Evolutionary conservation across 35 echinoderm and acorn worm species (phyloP).

Genomic region (Acanthaster planci): DNA sequence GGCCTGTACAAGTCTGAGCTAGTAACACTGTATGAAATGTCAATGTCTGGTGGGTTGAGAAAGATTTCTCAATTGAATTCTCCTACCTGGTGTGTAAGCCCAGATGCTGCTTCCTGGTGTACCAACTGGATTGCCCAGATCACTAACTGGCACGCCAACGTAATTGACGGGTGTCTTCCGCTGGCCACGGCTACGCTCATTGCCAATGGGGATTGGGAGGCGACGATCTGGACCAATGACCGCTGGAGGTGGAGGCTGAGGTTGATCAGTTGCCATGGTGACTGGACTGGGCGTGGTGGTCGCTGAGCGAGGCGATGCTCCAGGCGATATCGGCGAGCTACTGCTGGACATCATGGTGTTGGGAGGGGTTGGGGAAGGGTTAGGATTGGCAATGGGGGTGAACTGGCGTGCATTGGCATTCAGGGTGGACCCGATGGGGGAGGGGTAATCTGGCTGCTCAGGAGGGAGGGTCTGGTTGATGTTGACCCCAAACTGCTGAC

Average conservation of each 20-base stretch:
- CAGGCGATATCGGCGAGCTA: constrained; percentile 84
- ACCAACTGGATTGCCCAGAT: constrained; percentile 59
- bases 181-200: constrained; percentile 69
- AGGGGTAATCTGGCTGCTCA: constrained; percentile 40
- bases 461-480: constrained; percentile 50
- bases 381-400: constrained; percentile 59
- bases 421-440: constrained; percentile 40
- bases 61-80: too few relatives aligned
- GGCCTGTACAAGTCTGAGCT: too few relatives aligned
- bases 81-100: constrained; percentile 69
- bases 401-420: constrained; percentile 65
- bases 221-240: constrained; percentile 60
- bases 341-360: constrained; percentile 48
- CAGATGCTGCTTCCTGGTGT: constrained; percentile 75
- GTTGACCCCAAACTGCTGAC: constrained; percentile 40
- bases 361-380: constrained; percentile 79
- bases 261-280: constrained; percentile 32
- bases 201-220: constrained; percentile 84
- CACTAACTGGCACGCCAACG: constrained; percentile 41
- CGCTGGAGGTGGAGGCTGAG: background rate
- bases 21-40: too few relatives aligned
- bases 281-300: constrained; percentile 67
- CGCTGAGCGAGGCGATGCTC: constrained; percentile 86
- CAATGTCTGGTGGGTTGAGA: too few relatives aligned
- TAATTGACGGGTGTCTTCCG: constrained; percentile 71